Base-by-base conservation (phyloP, 2,113 vertebrate genomes). In the Lasiurus borealis region DNA sequence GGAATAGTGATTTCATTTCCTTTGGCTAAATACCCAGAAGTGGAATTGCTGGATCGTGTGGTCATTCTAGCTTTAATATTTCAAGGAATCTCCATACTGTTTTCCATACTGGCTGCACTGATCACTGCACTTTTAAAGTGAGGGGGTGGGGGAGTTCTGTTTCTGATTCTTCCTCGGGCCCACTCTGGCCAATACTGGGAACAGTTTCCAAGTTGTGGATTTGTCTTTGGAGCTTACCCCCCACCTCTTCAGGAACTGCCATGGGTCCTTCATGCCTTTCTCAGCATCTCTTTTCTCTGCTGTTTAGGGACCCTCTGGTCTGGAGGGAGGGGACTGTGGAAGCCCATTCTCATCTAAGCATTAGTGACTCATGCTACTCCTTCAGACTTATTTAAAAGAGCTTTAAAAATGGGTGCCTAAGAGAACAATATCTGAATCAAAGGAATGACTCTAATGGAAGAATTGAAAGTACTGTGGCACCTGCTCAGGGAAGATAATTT, bases 231-330 rank as follows among this genome's bases (percentile, higher is more conserved):
- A 66, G 34, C 18, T 14, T 7, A 0, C 12, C 15, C 16, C 31
- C 1, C 46, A 3, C 0, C 2, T 2, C 29, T 4, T 12, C 59
- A 2, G 8, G 14, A 40, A 34, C 36, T 6, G 11, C 34, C 2
- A 6, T 25, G 31, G 34, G 16, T 46, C 16, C 71, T 40, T 75
- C 18, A 0, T 3, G 4, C 77, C 9, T 10, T 75, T 73, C 88
- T 72, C 4, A 8, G 64, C n/a, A 11, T 44, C 34, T 78, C 8
- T 59, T 57, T 34, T 68, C 48, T 34, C 50, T 83, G 71, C 36
- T 59, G 64, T 5, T 10, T 8, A 77, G 3, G 48, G 12, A 18
- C 25, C 48, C n/a, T 64, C 69, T 25, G 14, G 69, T 16, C 19
- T 77, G 75, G 25, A 72, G 89, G 46, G 48, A 57, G 69, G 44